Base-by-base conservation (phyloP, 1,140 invertebrate species). In the Ceratina australensis region DNA sequence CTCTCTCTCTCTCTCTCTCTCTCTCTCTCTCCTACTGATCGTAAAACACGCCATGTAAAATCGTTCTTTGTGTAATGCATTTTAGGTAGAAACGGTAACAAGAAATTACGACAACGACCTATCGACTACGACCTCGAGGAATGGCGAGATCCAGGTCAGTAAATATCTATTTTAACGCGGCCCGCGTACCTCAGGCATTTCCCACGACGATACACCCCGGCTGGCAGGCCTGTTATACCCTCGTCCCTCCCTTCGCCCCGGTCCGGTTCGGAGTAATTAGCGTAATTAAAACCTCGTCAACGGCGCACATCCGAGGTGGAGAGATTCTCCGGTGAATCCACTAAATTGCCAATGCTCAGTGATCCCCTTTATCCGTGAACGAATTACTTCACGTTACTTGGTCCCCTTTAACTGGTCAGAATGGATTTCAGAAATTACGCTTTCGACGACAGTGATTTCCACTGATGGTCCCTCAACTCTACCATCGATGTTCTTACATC, bases 71-170 rank as follows among this genome's bases (percentile, higher is more conserved):
- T 86, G 72, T 86, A 72, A 86, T 86, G 81, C 65, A 75, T 88
- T 89, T 65, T 80, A 91, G 90, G 88, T 64, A 88, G 87, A 72
- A 89, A 89, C 78, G 85, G 86, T 72, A 90, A 89, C 77, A 89
- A 88, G 84, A 90, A 90, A 82, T 86, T 86, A 78, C 87, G 85
- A 78, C 88, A 88, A 79, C 88, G 89, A 71, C 88, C 90, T 57
- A 93, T 92, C 76, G 94, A 94, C 87, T 94, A 94, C 85, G 94
- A 93, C 83, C 90, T 94, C 65, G 93, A 94, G 88, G 93, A 94
- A 88, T 94, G 93, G 93, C 92, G 93, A 88, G 92, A 94, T 90
- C 84, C 92, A 85, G 93, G 93, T 94, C 86, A 93, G 92, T 88
- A 77, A 82, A 87, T 82, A 85, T 85, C 81, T 85, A 83, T 79